Evolutionary conservation across 2,888 invertebrate species (phyloP), one percentile per base, ranked within the genome.

Genomic region (Andrena fulva): DNA sequence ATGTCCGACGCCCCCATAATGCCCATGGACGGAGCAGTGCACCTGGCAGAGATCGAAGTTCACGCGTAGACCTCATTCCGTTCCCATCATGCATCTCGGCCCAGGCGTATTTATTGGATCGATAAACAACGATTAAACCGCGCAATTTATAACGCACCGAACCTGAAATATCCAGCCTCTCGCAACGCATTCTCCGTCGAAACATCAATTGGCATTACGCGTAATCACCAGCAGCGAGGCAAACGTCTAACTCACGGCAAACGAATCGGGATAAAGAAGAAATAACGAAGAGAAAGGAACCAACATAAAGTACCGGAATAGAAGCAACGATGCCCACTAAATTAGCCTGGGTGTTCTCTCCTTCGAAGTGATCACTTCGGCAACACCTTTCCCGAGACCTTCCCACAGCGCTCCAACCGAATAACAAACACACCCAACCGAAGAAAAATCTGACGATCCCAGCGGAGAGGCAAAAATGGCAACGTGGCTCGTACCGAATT

Each of bases 1-100:
- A 88, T 80, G 82, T 80, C 80, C 83, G 77, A 89, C 92, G 90
- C 92, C 91, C 91, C 86, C 92, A 92, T 91, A 90, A 88, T 80
- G 77, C 75, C 60, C 77, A 62, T 73, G 68, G 67, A 77, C 63
- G 85, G 82, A 84, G 82, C 84, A 80, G 76, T 87, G 89, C 91
- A 91, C 91, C 91, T 91, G 91, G 91, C 67, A 67, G 67, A 87
- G 83, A 87, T 85, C 80, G 68, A 80, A 84, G 77, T 86, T 87
- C 77, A 84, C 79, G 66, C 74, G 63, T 80, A 64, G 64, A 80
- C 64, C 77, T 77, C 64, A 31, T 75, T 78, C 82, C 75, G 54
- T 68, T 78, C 68, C 64, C 71, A 69, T 74, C 68, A 29, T 74
- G 50, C n/a, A 69, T 78, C 64, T 54, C 73, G 48, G n/a, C 52